Evolutionary conservation across 2,888 invertebrate genomes (phyloP), one percentile per base, ranked within the genome.

Genomic region (Drosophila nr. medialis): DNA sequence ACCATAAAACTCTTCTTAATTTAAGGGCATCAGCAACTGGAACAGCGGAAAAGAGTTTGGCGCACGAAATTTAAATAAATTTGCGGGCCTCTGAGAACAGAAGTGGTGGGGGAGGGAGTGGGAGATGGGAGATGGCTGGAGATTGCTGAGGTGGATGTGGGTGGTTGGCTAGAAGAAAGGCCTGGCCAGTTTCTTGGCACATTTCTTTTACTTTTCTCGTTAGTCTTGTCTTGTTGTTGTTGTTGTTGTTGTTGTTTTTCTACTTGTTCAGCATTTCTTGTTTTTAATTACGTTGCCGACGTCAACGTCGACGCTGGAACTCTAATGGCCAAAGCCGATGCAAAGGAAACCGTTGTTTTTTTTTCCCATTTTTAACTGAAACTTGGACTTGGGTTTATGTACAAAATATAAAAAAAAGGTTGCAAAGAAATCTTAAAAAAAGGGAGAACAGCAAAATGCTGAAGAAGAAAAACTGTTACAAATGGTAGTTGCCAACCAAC

Each of bases 271-370:
- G 73, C 65, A 77, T 81, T 84, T 85, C 89, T 86, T 88, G 77
- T 86, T 86, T 86, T 86, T 86, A 86, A 86, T 88, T 86, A 86
- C 85, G 81, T 83, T 78, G 82, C 73, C 80, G 64, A 75, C 77
- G 80, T 65, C 74, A 56, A 65, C 77, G 76, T 64, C 60, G 79
- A 60, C 55, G 72, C 71, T 58, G 69, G 60, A 69, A 68, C 80
- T 87, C 88, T 84, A 85, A 85, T 83, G 83, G 86, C 69, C 77
- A 65, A 42, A 60, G 68, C 56, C 53, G 36, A 36, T 29, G 21
- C 36, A 50, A 45, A 27, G 40, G 11, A 38, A 15, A 45, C 64
- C 48, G 53, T 50, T 34, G 6, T 15, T 53, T 15, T n/a, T n/a
- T 54, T 56, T 15, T 4, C 15, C 13, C 21, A 18, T 36, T 42